Conservation (phyloP, 2,888 invertebrate species). For the Carterocephalus palaemon region DNA sequence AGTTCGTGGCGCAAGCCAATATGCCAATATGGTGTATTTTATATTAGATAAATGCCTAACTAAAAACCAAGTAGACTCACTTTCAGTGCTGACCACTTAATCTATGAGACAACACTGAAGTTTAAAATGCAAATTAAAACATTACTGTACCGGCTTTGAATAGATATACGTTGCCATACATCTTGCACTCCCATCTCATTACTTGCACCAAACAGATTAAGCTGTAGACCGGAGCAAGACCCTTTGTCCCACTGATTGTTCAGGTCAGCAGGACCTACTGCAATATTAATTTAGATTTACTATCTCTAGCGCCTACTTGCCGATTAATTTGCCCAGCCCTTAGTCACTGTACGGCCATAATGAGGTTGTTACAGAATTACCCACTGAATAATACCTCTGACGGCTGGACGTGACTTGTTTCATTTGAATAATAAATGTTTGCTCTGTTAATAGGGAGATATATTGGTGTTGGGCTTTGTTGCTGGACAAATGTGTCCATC, state of each 20-base stretch:
- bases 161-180: too few species aligned
- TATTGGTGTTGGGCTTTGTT: slow-evolving; percentile 18
- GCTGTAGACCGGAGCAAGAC: slow-evolving; percentile 44
- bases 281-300: slow-evolving; percentile 67
- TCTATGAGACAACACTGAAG: too few species aligned
- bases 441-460: slow-evolving; percentile 23
- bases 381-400: slow-evolving; percentile 37
- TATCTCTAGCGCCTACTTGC: slow-evolving; percentile 47
- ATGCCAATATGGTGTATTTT: too few species aligned
- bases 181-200: slow-evolving; percentile 30
- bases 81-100: too few species aligned
- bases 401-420: slow-evolving; percentile 26
- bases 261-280: slow-evolving; percentile 64
- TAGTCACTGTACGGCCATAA: slow-evolving; percentile 39
- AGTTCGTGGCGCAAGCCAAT: too few species aligned
- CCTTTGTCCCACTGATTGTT: slow-evolving; percentile 59
- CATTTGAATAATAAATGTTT: slow-evolving; percentile 25
- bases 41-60: too few species aligned
- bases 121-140: too few species aligned
- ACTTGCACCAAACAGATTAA: slow-evolving; percentile 40
- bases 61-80: too few species aligned
- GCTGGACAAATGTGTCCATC: slow-evolving; percentile 13
- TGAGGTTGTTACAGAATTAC: slow-evolving; percentile 38
- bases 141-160: too few species aligned
- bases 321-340: slow-evolving; percentile 46